These are phyloP conservation scores for Melipona bicolor DNA, from an alignment of 2,888 invertebrate genomes.

Conservation along the genomic window DNA sequence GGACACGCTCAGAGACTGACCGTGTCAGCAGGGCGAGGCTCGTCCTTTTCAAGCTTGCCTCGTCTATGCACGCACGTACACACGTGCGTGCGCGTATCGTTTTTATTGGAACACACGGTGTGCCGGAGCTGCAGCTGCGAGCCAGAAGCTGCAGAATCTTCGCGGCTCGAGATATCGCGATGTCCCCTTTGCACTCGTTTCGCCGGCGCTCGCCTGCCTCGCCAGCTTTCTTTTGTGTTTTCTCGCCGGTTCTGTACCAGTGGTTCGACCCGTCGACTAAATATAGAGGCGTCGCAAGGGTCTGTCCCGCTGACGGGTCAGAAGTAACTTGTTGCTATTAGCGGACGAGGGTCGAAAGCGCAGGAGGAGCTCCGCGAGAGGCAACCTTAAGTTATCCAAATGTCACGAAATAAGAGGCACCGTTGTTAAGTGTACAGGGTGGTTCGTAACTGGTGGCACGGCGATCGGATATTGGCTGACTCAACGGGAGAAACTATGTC, in stretches of 20 bases:
- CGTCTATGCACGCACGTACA: slow-evolving; percentile 29
- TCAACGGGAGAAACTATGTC: no score
- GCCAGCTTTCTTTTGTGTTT: slow-evolving; percentile 67
- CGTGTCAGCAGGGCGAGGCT: slow-evolving; percentile 24
- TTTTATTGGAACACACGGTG: slow-evolving; percentile 44
- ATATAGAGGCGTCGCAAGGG: slow-evolving; percentile 74
- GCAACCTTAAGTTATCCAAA: slow-evolving; percentile 60
- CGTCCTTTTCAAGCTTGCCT: slow-evolving; percentile 24
- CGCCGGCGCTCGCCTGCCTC: slow-evolving; percentile 33
- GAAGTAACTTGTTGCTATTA: slow-evolving; percentile 79
- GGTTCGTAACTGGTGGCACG: no score
- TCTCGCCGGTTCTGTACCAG: slow-evolving; percentile 68
- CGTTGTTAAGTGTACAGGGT: not conserved
- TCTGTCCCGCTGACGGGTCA: slow-evolving; percentile 73
- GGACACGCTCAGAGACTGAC: slow-evolving; percentile 14
- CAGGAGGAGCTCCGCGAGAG: slow-evolving; percentile 57
- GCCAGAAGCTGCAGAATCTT: slow-evolving; percentile 65
- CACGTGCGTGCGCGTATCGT: slow-evolving; percentile 12
- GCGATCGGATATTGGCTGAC: no score
- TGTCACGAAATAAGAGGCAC: slow-evolving; percentile 45
- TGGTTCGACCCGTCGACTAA: slow-evolving; percentile 70
- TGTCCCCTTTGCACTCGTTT: slow-evolving; percentile 60
- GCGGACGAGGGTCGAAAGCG: slow-evolving; percentile 71
- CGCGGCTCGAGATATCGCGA: slow-evolving; percentile 57
- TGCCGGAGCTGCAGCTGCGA: slow-evolving; percentile 52